Percentiles rank a stretch among this genome's conserved stretches.
Evolutionary conservation across 2,113 vertebrate species (phyloP).

Genomic region (Oncorhynchus gorbuscha): DNA sequence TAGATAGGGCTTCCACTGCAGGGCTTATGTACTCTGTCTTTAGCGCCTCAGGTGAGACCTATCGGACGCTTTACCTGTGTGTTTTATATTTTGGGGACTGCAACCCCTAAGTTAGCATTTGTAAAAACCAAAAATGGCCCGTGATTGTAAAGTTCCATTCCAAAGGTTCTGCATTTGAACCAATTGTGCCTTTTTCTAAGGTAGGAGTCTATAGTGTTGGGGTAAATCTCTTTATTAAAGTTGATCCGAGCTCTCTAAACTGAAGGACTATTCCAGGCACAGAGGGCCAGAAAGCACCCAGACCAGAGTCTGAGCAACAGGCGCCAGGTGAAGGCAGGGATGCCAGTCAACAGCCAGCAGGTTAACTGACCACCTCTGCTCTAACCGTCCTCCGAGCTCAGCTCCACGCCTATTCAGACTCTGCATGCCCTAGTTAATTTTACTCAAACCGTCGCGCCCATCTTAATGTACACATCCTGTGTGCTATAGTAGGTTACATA

Average conservation of each 20-base stretch:
- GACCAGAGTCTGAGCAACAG: slow-evolving; percentile 81
- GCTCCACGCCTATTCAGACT: slow-evolving; percentile 18
- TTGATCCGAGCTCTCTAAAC: not conserved
- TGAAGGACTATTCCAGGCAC: slow-evolving; percentile 63
- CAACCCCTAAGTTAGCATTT: too few relatives aligned
- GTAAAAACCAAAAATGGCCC: not conserved
- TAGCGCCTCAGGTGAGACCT: slow-evolving; percentile 49
- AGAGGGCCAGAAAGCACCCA: slow-evolving; percentile 81
- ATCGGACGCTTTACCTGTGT: not conserved
- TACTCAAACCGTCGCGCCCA: not conserved
- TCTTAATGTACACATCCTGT: slow-evolving; percentile 2
- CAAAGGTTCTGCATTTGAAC: slow-evolving; percentile 25
- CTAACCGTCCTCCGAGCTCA: slow-evolving; percentile 12
- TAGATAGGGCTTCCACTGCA: slow-evolving; percentile 36
- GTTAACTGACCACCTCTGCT: slow-evolving; percentile 53
- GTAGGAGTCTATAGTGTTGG: not conserved
- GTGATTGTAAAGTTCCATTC: slow-evolving; percentile 17
- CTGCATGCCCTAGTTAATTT: slow-evolving; percentile 37
- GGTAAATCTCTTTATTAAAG: not conserved
- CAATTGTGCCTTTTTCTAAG: slow-evolving; percentile 8
- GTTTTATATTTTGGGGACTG: not conserved
- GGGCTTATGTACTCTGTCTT: slow-evolving; percentile 35
- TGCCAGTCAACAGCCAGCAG: slow-evolving; percentile 74
- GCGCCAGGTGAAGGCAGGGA: slow-evolving; percentile 80
- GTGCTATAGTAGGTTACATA: not conserved